Conservation (phyloP, 2,888 invertebrate genomes). For the Microplitis deprimator region DNA sequence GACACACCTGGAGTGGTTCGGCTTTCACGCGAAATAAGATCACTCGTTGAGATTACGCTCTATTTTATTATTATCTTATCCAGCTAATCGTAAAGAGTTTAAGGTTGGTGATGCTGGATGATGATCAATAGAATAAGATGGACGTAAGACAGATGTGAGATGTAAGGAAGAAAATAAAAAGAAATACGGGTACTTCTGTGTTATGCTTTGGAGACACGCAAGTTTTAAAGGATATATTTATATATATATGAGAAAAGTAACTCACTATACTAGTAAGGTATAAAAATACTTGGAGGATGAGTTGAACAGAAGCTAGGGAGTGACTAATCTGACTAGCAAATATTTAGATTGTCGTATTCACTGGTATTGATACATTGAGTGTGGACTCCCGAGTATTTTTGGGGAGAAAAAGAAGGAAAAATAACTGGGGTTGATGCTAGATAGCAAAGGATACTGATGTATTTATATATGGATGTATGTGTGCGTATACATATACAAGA, state of each 20-base stretch:
- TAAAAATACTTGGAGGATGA: slow-evolving; percentile 21
- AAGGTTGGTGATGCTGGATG: slow-evolving; percentile 45
- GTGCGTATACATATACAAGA: too few species aligned
- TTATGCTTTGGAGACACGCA: not conserved
- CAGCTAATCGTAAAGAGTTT: slow-evolving; percentile 67
- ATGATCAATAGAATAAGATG: slow-evolving; percentile 27
- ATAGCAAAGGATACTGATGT: not conserved
- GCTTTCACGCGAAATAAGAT: slow-evolving; percentile 70
- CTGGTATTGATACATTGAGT: slow-evolving; percentile 66
- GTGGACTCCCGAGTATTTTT: slow-evolving; percentile 34
- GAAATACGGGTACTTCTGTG: not conserved
- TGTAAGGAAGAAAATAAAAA: slow-evolving; percentile 13
- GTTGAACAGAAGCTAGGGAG: slow-evolving; percentile 28
- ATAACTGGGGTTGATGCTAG: slow-evolving; percentile 35
- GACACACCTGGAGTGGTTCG: slow-evolving; percentile 64
- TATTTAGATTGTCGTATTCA: slow-evolving; percentile 70
- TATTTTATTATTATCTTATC: slow-evolving; percentile 57
- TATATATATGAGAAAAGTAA: not conserved
- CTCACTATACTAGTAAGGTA: not conserved
- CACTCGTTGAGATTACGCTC: slow-evolving; percentile 63
- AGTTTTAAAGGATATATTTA: not conserved
- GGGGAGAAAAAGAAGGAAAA: slow-evolving; percentile 36
- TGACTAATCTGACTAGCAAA: slow-evolving; percentile 69
- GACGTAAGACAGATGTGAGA: slow-evolving; percentile 39
- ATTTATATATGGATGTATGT: too few species aligned